Conservation (phyloP, 2,797 vertebrate species). For the Pterois miles region DNA sequence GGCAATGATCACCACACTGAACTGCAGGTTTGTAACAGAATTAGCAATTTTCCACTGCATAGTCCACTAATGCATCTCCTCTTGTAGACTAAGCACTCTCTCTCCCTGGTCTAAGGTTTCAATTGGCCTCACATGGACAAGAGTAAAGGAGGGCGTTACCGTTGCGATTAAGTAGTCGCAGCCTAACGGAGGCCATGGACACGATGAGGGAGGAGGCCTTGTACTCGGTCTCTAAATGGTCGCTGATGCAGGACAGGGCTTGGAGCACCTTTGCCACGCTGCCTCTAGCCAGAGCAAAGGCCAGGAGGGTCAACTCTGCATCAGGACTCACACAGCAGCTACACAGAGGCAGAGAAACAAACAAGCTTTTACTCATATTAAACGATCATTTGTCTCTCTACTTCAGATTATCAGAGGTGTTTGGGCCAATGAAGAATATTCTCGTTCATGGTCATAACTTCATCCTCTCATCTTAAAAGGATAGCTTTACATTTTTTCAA, state of each 20-base stretch:
- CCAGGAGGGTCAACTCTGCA: constrained; percentile 93
- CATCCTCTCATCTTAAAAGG: not conserved
- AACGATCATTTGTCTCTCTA: not conserved
- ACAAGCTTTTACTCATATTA: not conserved
- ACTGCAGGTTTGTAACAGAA: constrained; percentile 5
- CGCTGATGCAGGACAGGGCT: constrained; percentile 90
- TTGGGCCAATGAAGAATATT: not conserved
- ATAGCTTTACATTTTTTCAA: not conserved
- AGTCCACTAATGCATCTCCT: constrained; percentile 27
- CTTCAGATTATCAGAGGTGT: not conserved
- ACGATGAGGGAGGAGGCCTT: constrained; percentile 90
- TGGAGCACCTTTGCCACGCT: constrained; percentile 93
- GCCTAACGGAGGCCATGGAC: constrained; percentile 92
- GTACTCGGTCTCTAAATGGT: constrained; percentile 88
- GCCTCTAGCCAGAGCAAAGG: constrained; percentile 95
- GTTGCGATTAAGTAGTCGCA: constrained; percentile 93
- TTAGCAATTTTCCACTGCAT: constrained; percentile 1
- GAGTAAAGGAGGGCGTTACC: constrained; percentile 80
- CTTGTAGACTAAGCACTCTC: constrained; percentile 18
- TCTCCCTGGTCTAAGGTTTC: constrained; percentile 12
- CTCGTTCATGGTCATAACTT: not conserved
- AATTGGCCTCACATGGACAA: not conserved
- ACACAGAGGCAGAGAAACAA: not conserved
- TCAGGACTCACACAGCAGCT: constrained; percentile 93
- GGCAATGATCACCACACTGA: not conserved